Conservation (phyloP, 2,797 vertebrate species). For the Sebastiscus tertius region DNA sequence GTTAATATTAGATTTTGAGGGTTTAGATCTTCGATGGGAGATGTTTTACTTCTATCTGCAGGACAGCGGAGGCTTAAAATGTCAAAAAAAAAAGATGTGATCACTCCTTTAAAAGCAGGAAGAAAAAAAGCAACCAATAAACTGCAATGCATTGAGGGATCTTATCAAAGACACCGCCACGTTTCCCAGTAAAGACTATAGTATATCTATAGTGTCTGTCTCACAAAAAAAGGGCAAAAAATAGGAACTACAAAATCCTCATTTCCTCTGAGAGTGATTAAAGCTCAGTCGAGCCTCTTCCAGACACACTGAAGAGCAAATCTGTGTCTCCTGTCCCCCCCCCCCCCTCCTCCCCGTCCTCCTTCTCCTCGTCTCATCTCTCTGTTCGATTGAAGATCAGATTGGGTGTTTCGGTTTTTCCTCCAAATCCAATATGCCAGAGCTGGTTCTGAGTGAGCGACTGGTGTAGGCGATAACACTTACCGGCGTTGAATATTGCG, state of each 20-base stretch:
- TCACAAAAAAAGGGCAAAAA: conserved; percentile 44
- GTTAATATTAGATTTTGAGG: conserved; percentile 2
- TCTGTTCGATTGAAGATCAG: conserved; percentile 79
- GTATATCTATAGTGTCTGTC: conserved; percentile 18
- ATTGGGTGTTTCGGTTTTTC: conserved; percentile 72
- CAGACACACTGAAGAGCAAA: conserved; percentile 70
- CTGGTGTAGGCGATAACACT: conserved; percentile 85
- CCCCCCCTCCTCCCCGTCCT: background rate
- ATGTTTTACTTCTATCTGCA: background rate
- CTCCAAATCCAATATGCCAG: conserved; percentile 82
- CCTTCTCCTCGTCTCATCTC: conserved; percentile 64
- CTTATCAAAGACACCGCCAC: conserved; percentile 17
- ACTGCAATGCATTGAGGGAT: background rate
- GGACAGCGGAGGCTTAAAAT: background rate
- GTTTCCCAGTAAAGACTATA: conserved; percentile 31
- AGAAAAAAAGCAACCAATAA: conserved; percentile 6
- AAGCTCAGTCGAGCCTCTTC: conserved; percentile 68
- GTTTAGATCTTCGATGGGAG: background rate
- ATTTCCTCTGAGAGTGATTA: conserved; percentile 79
- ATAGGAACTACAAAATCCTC: conserved; percentile 58
- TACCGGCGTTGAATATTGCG: conserved; percentile 96
- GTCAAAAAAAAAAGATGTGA: background rate
- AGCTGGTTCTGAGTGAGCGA: conserved; percentile 74
- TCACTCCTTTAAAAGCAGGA: background rate
- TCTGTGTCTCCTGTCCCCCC: conserved; percentile 38